Percentiles rank a stretch among this genome's conserved stretches.
Conservation (phyloP, 2,888 invertebrate genomes). For the Apoda limacodes region DNA sequence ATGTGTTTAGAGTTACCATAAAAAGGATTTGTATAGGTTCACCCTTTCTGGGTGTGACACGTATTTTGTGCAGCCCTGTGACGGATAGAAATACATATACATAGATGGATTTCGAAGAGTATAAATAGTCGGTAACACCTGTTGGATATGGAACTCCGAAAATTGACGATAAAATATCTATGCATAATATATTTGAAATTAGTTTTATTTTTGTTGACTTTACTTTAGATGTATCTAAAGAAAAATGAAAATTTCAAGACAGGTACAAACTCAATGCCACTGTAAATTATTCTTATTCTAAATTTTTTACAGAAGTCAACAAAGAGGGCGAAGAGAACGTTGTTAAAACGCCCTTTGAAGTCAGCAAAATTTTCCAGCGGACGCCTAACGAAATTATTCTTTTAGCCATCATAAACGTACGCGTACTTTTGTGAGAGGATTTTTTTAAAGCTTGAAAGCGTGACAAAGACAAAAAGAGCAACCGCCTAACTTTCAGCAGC, state of each 20-base stretch:
- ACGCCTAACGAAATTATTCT: constrained; percentile 64
- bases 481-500: constrained; percentile 33
- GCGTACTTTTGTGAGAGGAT: constrained; percentile 40
- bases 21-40: too few relatives aligned
- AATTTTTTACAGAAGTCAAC: constrained; percentile 50
- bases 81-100: too few relatives aligned
- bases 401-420: constrained; percentile 57
- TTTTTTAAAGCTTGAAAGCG: constrained; percentile 41
- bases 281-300: constrained; percentile 28
- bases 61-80: too few relatives aligned
- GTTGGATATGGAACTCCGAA: too few relatives aligned
- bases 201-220: too few relatives aligned
- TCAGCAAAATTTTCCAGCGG: constrained; percentile 55
- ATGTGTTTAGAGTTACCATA: too few relatives aligned
- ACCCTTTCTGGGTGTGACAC: too few relatives aligned
- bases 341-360: constrained; percentile 62
- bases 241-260: constrained; percentile 7
- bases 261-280: constrained; percentile 15
- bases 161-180: too few relatives aligned
- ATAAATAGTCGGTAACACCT: too few relatives aligned
- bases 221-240: too few relatives aligned
- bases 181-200: too few relatives aligned
- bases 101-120: too few relatives aligned
- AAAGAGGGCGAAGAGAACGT: constrained; percentile 46
- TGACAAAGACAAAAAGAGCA: constrained; percentile 45